Conservation (phyloP, 2,888 invertebrate genomes). For the Sepiola atlantica region DNA sequence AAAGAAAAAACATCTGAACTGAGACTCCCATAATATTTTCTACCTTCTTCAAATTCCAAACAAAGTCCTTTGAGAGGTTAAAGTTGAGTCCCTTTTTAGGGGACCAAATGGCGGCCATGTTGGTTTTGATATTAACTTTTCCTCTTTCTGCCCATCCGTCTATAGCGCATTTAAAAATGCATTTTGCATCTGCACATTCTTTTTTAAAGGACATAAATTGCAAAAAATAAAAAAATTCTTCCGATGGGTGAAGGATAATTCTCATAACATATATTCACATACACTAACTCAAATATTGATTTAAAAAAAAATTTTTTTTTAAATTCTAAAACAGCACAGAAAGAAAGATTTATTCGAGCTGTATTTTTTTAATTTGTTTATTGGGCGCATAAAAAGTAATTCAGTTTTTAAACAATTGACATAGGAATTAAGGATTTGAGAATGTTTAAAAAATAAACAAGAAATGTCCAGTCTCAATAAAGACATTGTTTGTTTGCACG, state of each 20-base stretch:
- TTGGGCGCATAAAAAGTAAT: neutral
- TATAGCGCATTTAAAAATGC: neutral
- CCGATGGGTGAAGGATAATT: neutral
- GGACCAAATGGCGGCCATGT: neutral
- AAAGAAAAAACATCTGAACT: neutral
- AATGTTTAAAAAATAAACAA: constrained; percentile 11
- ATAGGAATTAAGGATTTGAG: neutral
- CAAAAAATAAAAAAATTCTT: neutral
- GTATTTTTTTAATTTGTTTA: constrained; percentile 24
- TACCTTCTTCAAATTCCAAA: constrained; percentile 32
- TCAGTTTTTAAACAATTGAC: neutral
- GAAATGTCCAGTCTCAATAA: constrained; percentile 32
- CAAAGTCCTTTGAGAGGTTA: constrained; percentile 32
- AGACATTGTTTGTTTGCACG: neutral
- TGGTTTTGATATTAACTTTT: neutral
- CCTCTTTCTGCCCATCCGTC: neutral
- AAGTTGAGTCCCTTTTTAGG: neutral
- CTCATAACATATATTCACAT: neutral
- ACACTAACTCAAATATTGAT: neutral
- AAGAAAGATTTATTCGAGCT: constrained; percentile 12
- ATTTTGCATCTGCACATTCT: neutral
- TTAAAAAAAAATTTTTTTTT: too few species aligned
- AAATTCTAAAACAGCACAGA: neutral
- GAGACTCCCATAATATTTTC: constrained; percentile 11
- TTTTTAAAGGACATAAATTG: neutral